phyloP scores from a whole-genome alignment of 30 jellyfish, hydroid and myxozoan species.

The Aurelia sp. region DNA sequence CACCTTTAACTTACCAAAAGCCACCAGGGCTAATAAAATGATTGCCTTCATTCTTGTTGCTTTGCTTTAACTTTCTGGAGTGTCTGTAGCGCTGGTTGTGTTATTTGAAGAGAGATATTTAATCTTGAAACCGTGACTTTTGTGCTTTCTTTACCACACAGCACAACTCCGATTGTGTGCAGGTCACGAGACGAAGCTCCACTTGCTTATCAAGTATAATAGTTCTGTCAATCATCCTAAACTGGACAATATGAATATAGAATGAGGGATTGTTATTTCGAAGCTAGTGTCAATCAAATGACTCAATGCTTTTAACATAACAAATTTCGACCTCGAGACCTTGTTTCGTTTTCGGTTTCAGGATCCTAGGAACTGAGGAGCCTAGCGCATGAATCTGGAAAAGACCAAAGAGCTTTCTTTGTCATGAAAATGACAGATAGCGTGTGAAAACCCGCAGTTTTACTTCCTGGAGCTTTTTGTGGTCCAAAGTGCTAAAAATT shows the following conservation, averaged over 20 bases:
- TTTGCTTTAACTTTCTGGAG: not conserved
- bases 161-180: slow-evolving; percentile 32
- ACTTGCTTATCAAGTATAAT: not conserved
- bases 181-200: slow-evolving; percentile 44
- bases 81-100: not conserved
- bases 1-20: slow-evolving; percentile 30
- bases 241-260: not conserved
- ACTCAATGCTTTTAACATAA: not conserved
- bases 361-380: no score
- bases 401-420: no score
- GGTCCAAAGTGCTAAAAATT: no score
- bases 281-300: slow-evolving; percentile 19
- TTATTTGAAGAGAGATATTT: no score
- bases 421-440: no score
- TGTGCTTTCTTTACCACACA: not conserved
- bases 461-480: no score
- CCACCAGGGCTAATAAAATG: slow-evolving; percentile 17
- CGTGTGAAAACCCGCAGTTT: no score
- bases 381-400: no score
- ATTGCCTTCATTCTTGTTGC: slow-evolving; percentile 24
- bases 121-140: no score
- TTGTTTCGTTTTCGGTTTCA: no score
- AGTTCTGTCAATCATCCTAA: slow-evolving; percentile 45
- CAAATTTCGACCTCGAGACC: not conserved
- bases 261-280: not conserved